Evolutionary conservation across 1,140 invertebrate genomes (phyloP), one percentile per base, ranked within the genome.

Genomic region (Aleiodes sp.): DNA sequence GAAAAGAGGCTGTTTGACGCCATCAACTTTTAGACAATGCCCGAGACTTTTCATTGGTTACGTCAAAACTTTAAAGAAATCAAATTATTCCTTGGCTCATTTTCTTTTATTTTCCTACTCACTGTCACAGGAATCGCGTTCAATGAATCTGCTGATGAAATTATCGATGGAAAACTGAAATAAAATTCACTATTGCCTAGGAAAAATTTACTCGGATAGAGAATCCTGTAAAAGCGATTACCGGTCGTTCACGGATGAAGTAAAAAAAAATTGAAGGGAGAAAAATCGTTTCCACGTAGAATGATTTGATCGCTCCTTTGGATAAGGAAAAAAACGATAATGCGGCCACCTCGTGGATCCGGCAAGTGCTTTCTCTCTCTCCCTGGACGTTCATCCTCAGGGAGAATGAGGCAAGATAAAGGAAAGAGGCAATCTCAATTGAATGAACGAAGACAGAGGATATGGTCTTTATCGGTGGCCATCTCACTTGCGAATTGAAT

Each of bases 1-100:
- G 16, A 52, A 52, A 21, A 52, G 3, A 52, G 46, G 46, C 46
- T 52, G 46, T 24, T 52, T 80, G 81, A 82, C 81, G 78, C 80
- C 78, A 81, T 84, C 82, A 82, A 83, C 82, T 84, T 83, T 82
- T 80, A 79, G 81, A 83, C 81, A 83, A 84, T 83, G 80, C 81
- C 46, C 46, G 75, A 80, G 78, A 82, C 82, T 82, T 83, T 82
- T 81, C 80, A 79, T 79, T 80, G 78, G 83, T 19, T 82, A 83
- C 82, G 82, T 84, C 81, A 81, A 83, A n/a, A 84, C 80, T 84
- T 81, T 74, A 73, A 52, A 52, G 46, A 52, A 24, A 52, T 52
- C 46, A 52, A 52, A 52, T 52, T 52, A 52, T 52, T 52, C 46
- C 21, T 1, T 1, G 19, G n/a, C n/a, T n/a, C n/a, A n/a, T n/a